Base-by-base conservation (phyloP, 1,140 invertebrate species). In the Drosophila takahashii region DNA sequence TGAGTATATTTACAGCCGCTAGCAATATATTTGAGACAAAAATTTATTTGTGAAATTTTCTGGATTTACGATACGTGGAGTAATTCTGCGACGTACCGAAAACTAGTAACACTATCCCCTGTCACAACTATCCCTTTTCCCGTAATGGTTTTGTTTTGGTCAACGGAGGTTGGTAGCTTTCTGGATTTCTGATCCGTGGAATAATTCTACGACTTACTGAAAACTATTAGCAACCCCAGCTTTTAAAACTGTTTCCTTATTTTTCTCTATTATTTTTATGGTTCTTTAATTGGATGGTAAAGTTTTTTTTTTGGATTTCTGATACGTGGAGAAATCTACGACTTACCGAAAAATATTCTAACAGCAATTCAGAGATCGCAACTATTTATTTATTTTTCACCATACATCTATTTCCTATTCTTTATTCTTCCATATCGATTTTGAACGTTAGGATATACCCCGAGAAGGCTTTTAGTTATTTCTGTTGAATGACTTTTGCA, bases 81-180 rank as follows among this genome's bases (percentile, higher is more conserved):
- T 48, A 48, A 48, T 48, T 48, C 45, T 29, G 26, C 45, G 45
- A 29, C 45, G 45, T 48, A 29, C 45, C 45, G 45, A 29, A 48
- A 48, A 48, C 26, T 48, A 27, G 26, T 10, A 47, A 13, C 45
- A 3, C 45, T 48, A 48, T 27, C 2, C 11, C 22, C 26, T 48
- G 26, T 15, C 22, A 48, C 45, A 48, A 27, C 26, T 48, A 48
- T 48, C 22, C 5, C n/a, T 27, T 27, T 48, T 13, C 45, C 15
- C 9, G 7, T 27, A 27, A 47, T n/a, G 22, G 22, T n/a, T 11
- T 39, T 39, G n/a, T n/a, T 13, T 39, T n/a, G 36, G 36, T 39
- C 36, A 39, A 39, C 36, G 36, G 13, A 39, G 36, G 36, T 15
- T n/a, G 36, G n/a, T 39, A 39, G n/a, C n/a, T 39, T 39, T 39